Conservation (phyloP, 1,140 invertebrate species). For the Trichogramma pretiosum region DNA sequence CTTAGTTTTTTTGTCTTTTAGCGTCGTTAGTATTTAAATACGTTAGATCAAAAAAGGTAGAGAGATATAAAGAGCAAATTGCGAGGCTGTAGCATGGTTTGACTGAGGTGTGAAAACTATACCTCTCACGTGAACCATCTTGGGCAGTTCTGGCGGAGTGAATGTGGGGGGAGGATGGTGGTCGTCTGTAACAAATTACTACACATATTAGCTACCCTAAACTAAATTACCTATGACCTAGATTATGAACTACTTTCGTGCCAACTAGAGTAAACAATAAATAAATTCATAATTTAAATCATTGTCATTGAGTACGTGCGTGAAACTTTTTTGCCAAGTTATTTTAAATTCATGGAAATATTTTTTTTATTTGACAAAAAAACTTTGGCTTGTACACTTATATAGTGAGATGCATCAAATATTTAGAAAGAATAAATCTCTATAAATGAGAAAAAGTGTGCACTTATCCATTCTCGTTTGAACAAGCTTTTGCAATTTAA, state of each 20-base stretch:
- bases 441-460: no score
- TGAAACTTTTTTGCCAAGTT: no score
- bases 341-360: no score
- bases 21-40: no score
- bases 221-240: constrained; percentile 35
- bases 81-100: constrained; percentile 41
- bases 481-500: neutral
- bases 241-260: constrained; percentile 9
- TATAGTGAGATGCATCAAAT: no score
- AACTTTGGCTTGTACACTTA: no score
- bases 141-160: constrained; percentile 93
- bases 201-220: constrained; percentile 49
- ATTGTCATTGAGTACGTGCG: no score
- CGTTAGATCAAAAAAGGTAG: neutral
- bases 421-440: no score
- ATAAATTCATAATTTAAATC: no score
- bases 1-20: no score
- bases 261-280: no score
- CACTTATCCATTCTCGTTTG: neutral
- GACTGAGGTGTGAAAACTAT: constrained; percentile 48
- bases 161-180: constrained; percentile 88
- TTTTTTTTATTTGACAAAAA: no score
- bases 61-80: constrained; percentile 30
- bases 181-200: constrained; percentile 82
- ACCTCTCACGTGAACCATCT: constrained; percentile 93